Evolutionary conservation across 2,113 vertebrate species (phyloP), one percentile per base, ranked within the genome.

Genomic region (Brachyistius frenatus): DNA sequence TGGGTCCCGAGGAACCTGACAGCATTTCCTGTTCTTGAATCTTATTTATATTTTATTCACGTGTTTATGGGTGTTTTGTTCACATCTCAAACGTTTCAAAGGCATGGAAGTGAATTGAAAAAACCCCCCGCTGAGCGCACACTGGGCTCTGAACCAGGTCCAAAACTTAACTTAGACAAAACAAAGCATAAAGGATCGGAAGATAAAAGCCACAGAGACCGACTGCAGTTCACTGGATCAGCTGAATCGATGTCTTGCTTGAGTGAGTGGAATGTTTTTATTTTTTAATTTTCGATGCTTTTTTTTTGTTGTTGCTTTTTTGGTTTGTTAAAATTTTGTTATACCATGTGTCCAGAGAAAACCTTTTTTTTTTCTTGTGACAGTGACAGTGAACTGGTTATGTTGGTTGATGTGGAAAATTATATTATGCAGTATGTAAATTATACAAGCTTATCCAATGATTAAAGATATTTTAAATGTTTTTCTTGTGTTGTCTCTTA

Each of bases 381-480:
- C 86, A 73, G 72, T 74, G 66, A 9, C 41, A 66, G 77, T 78
- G 50, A 78, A 75, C 7, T 73, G 47, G 69, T 74, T 77, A 61
- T 84, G 76, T 81, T 63, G 5, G 68, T 78, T 78, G 72, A 72
- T 87, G 81, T 86, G 72, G 55, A 85, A 9, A 86, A 84, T 33
- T 78, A 67, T 86, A 87, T 88, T 44, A 85, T 82, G 78, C 73
- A 78, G 32, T 87, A 63, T 90, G 79, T 84, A 79, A 82, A 80
- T 77, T 73, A 81, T 85, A 82, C 13, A 36, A 90, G 82, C 86
- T 80, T 88, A 73, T 76, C 66, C 68, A 85, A 73, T 83, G 66
- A 90, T 89, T 90, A 93, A 91, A 92, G 60, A 80, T 90, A 92
- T 91, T 91, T 91, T 83, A 88, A 91, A 88, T 79, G 83, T 85